Evolutionary conservation across 2,888 invertebrate species (phyloP), one percentile per base, ranked within the genome.

Genomic region (Lordiphosa andalusiaca): DNA sequence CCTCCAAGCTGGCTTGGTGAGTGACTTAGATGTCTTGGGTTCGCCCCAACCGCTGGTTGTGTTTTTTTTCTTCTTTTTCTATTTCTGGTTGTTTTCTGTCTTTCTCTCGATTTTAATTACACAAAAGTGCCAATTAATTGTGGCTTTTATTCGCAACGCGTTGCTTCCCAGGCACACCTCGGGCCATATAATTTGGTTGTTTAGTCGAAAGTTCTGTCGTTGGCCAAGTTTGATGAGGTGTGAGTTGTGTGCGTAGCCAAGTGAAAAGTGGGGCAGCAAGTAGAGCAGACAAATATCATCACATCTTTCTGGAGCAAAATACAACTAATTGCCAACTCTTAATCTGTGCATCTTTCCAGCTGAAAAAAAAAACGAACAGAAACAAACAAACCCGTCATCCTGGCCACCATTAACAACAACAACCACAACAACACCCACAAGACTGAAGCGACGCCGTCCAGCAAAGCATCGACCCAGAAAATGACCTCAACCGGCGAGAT

Each of bases 401-500:
- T 77, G 82, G 73, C 80, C 59, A 58, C 16, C 58, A 46, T 13
- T 57, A 48, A 30, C 55, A 50, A 19, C 42, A 54, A 35, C 49
- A 50, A 19, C 42, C 53, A 35, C 49, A 49, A 19, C 56, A 48
- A n/a, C 62, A 55, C 35, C 48, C 48, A 52, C 53, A 56, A 62
- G 66, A 66, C 66, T 66, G 66, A 66, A 42, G 61, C 59, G 44
- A 58, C 49, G 44, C 58, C 70, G 53, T 60, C 74, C 51, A 56
- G 60, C 35, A 72, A 71, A 46, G 16, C 54, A 60, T 56, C 58
- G 47, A 61, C 56, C 48, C 58, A 73, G 42, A 90, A 89, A 90
- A 93, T 93, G 93, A 93, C 93, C 53, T 92, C 92, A 80, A 93
- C 94, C 72, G 94, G 94, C 68, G 96, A 96, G 89, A 93, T 96